Evolutionary conservation across 2,797 vertebrate species (phyloP).

Genomic region (Podargus strigoides): DNA sequence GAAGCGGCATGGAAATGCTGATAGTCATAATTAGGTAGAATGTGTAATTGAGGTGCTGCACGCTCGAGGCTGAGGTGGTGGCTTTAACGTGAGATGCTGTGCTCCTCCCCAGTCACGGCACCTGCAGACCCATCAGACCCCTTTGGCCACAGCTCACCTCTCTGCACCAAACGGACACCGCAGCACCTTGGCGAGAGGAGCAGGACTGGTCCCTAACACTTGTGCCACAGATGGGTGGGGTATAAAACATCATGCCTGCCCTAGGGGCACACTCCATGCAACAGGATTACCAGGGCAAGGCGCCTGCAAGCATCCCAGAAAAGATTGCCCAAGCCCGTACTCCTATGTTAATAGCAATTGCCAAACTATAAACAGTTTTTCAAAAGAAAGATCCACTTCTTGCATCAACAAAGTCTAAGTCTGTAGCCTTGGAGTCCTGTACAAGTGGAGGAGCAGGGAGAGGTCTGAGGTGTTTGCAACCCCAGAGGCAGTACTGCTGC

Average conservation of each 20-base stretch:
- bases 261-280: background rate
- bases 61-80: background rate
- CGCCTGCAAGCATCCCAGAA: background rate
- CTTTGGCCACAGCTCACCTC: background rate
- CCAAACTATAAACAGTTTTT: background rate
- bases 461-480: background rate
- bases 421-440: background rate
- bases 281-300: background rate
- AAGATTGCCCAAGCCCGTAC: background rate
- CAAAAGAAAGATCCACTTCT: background rate
- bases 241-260: background rate
- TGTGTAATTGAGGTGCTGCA: background rate
- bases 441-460: background rate
- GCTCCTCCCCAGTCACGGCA: fast-evolving
- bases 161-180: fast-evolving
- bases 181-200: fast-evolving
- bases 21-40: background rate
- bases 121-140: too few species aligned
- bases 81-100: fast-evolving
- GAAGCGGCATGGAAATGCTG: background rate
- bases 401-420: background rate
- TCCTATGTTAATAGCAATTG: background rate
- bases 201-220: background rate
- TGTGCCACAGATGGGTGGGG: background rate
- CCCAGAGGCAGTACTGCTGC: background rate